Conservation (phyloP, 2,797 vertebrate genomes). For the Darevskia nairensis region DNA sequence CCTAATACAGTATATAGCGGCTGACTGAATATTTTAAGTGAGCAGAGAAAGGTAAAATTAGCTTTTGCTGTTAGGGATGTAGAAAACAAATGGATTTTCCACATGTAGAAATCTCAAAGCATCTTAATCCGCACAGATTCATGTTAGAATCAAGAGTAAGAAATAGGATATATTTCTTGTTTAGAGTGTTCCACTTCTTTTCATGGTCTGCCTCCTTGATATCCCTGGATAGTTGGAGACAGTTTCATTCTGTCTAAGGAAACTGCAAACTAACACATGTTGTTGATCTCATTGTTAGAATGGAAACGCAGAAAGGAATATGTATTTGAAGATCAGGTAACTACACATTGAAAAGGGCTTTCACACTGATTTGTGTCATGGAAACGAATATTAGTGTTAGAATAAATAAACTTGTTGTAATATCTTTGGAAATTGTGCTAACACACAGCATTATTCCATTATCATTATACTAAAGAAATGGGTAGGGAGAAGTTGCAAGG, state of each 20-base stretch:
- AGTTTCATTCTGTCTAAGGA: background rate
- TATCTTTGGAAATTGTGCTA: background rate
- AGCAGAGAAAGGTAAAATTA: background rate
- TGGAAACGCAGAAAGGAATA: constrained; percentile 20
- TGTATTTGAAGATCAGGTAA: background rate
- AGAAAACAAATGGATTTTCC: background rate
- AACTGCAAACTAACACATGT: background rate
- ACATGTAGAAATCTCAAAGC: background rate
- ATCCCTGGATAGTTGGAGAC: background rate
- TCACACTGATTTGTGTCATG: background rate
- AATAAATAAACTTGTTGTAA: background rate
- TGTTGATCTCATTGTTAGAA: constrained; percentile 15
- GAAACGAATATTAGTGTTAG: constrained; percentile 14
- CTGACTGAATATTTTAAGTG: constrained; percentile 22
- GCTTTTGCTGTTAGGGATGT: background rate
- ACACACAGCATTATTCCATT: background rate
- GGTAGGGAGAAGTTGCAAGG: background rate
- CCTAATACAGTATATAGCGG: background rate
- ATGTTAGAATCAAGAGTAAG: constrained; percentile 5
- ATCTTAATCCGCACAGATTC: constrained; percentile 19
- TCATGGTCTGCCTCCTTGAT: constrained; percentile 25
- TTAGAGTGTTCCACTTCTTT: constrained; percentile 5
- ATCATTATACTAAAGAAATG: background rate
- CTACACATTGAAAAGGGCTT: background rate
- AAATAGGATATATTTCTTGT: constrained; percentile 20